A percentile compares a stretch with the other conserved stretches of the same genome.
phyloP scores from a whole-genome alignment of 2,888 invertebrate species.

The Belgica antarctica region DNA sequence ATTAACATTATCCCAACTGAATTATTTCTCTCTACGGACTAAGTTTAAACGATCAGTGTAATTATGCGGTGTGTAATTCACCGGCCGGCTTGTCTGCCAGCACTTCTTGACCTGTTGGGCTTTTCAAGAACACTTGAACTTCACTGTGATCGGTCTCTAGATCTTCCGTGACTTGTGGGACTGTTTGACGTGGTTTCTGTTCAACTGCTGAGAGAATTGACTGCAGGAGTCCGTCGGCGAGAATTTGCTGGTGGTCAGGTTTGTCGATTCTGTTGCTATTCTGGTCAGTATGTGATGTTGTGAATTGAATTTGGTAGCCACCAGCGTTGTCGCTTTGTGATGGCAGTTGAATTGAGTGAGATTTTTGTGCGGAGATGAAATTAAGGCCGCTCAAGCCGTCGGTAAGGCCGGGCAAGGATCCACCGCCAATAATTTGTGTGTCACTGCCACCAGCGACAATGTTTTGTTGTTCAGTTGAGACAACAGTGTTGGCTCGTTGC shows the following conservation, averaged over 20 bases:
- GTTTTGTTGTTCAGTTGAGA: neutral
- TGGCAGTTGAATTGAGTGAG: conserved; percentile 55
- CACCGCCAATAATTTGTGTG: conserved; percentile 48
- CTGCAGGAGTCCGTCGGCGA: conserved; percentile 75
- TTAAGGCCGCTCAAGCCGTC: conserved; percentile 48
- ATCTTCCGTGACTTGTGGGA: conserved; percentile 47
- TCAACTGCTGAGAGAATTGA: conserved; percentile 81
- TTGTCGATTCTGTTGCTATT: conserved; percentile 56
- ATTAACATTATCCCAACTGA: too few species aligned
- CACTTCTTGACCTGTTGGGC: conserved; percentile 44
- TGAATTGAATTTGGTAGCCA: conserved; percentile 74
- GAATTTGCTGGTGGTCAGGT: conserved; percentile 69
- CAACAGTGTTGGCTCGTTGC: neutral
- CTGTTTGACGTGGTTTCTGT: conserved; percentile 57
- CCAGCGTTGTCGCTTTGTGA: conserved; percentile 60
- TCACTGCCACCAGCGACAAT: neutral
- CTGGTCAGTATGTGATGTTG: conserved; percentile 56
- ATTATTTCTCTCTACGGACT: neutral
- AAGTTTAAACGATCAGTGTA: neutral
- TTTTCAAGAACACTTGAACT: conserved; percentile 44
- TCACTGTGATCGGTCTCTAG: conserved; percentile 44
- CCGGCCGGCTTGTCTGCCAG: conserved; percentile 42
- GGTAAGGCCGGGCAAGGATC: conserved; percentile 50
- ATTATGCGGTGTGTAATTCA: neutral
- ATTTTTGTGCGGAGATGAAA: conserved; percentile 53